Conservation (phyloP, 2,888 invertebrate species). For the Enchytraeus crypticus region DNA sequence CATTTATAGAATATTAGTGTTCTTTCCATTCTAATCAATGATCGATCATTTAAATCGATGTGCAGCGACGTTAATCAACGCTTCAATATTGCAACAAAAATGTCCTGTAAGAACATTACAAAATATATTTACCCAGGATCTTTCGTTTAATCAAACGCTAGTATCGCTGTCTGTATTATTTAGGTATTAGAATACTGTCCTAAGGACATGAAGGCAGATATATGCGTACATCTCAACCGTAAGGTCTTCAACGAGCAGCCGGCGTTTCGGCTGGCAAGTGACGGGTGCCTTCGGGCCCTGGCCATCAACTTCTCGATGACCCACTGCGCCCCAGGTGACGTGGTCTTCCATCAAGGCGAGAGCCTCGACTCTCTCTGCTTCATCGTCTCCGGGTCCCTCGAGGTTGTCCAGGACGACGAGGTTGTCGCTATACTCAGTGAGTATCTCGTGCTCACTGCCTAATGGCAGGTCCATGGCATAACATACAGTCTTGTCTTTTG, state of each 20-base stretch:
- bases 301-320: conserved; percentile 59
- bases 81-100: no score
- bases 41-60: no score
- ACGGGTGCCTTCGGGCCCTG: conserved; percentile 67
- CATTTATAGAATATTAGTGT: no score
- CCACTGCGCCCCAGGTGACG: conserved; percentile 88
- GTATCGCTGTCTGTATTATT: not conserved
- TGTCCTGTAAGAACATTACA: no score
- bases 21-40: no score
- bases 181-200: conserved; percentile 99
- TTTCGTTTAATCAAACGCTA: no score
- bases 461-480: no score
- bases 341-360: conserved; percentile 98
- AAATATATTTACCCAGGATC: no score
- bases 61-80: no score
- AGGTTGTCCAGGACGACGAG: conserved; percentile 98
- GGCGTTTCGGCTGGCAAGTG: conserved; percentile 71
- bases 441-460: conserved; percentile 14
- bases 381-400: conserved; percentile 94
- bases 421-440: conserved; percentile 93
- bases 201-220: conserved; percentile 99
- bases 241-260: conserved; percentile 66
- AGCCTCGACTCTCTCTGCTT: conserved; percentile 97
- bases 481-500: no score
- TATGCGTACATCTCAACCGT: conserved; percentile 97